phyloP scores from a whole-genome alignment of 2,888 invertebrate genomes.

The Syritta pipiens region DNA sequence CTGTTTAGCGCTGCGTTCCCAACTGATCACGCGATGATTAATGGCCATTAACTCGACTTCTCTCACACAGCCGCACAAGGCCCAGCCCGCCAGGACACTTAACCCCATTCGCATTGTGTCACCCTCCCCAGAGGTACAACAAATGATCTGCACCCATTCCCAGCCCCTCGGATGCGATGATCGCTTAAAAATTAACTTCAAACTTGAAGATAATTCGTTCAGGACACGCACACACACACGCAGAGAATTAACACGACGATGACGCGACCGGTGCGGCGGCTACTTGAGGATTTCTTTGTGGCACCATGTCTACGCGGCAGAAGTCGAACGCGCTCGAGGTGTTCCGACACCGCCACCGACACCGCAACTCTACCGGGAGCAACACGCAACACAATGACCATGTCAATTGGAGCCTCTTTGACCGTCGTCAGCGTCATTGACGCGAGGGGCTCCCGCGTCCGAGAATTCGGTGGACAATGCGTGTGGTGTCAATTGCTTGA shows the following conservation, averaged over 20 bases:
- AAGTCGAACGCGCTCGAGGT: conserved; percentile 58
- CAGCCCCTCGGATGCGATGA: conserved; percentile 46
- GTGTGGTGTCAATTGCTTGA: conserved; percentile 64
- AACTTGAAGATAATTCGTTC: conserved; percentile 63
- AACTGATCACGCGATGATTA: conserved; percentile 50
- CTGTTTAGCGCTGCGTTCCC: conserved; percentile 25
- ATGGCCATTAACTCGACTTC: conserved; percentile 50
- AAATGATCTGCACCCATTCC: conserved; percentile 3
- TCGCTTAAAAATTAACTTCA: conserved; percentile 65
- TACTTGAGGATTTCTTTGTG: conserved; percentile 63
- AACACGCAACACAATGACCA: conserved; percentile 66
- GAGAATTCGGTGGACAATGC: conserved; percentile 52
- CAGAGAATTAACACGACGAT: conserved; percentile 32
- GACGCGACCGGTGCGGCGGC: conserved; percentile 24
- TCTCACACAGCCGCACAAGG: conserved; percentile 32
- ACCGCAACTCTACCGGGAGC: conserved; percentile 62
- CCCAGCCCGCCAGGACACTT: conserved; percentile 42
- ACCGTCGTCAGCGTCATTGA: conserved; percentile 44
- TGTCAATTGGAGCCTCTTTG: conserved; percentile 62
- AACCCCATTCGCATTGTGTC: conserved; percentile 59
- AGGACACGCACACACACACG: conserved; percentile 24
- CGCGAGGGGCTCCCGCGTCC: conserved; percentile 6
- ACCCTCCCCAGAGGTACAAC: conserved; percentile 32
- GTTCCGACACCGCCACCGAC: conserved; percentile 63
- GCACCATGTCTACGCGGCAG: conserved; percentile 50